Percentiles rank a stretch among this genome's conserved stretches.
phyloP scores from a whole-genome alignment of 2,888 invertebrate species.

The Agrotis puta region DNA sequence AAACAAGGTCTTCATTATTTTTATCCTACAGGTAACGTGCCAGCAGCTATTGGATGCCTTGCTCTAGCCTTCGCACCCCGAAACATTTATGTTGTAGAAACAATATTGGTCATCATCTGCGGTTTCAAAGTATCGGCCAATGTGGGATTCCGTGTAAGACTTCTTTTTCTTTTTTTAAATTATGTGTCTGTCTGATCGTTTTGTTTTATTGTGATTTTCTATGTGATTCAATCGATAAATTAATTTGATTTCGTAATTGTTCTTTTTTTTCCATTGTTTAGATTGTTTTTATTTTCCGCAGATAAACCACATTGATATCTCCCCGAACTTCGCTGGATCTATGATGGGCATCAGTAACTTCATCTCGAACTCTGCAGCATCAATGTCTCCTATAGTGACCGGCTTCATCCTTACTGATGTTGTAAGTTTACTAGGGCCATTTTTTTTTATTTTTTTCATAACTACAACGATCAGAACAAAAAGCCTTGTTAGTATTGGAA shows the following conservation, averaged over 20 bases:
- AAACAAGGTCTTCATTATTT: neutral
- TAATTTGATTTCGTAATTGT: neutral
- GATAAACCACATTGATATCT: slow-evolving; percentile 95
- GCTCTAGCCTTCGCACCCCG: slow-evolving; percentile 89
- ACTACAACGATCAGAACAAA: too few relatives aligned
- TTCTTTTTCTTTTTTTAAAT: neutral
- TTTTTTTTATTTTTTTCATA: too few relatives aligned
- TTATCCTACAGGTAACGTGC: slow-evolving; percentile 85
- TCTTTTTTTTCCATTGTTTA: neutral
- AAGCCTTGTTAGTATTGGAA: too few relatives aligned
- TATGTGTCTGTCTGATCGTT: neutral
- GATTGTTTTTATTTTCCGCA: neutral
- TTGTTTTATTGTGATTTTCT: neutral
- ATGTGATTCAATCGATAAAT: neutral
- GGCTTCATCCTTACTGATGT: slow-evolving; percentile 93
- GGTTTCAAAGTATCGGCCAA: slow-evolving; percentile 91
- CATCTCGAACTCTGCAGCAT: slow-evolving; percentile 93
- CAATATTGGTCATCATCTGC: slow-evolving; percentile 91
- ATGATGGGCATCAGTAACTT: slow-evolving; percentile 96
- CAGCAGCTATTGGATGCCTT: slow-evolving; percentile 91
- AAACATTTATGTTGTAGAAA: slow-evolving; percentile 88
- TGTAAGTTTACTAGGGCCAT: slow-evolving; percentile 85
- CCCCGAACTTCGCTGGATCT: slow-evolving; percentile 95
- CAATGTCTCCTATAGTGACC: slow-evolving; percentile 93
- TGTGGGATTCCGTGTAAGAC: slow-evolving; percentile 92